Conservation (phyloP, 2,797 vertebrate genomes). For the Mus minutoides region DNA sequence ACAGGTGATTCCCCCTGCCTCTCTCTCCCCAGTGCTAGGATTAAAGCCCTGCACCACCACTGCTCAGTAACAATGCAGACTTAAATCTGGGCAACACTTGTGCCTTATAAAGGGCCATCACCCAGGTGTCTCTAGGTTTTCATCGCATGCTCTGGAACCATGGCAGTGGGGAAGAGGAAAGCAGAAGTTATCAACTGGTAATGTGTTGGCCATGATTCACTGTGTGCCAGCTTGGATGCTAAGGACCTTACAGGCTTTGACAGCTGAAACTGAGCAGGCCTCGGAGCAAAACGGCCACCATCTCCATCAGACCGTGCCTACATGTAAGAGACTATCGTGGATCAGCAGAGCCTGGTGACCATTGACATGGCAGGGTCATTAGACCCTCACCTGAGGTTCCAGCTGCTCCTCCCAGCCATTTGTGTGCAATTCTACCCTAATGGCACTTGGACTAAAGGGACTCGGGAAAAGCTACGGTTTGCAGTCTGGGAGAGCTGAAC, state of each 20-base stretch:
- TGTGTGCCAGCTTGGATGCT: not conserved
- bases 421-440: not conserved
- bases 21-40: not conserved
- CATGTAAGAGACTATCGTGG: not conserved
- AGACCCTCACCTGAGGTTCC: not conserved
- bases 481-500: not conserved
- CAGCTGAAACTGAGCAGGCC: not conserved
- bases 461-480: not conserved
- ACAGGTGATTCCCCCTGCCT: not conserved
- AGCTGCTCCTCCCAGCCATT: not conserved
- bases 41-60: not conserved
- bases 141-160: not conserved
- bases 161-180: not conserved
- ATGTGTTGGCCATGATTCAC: not conserved
- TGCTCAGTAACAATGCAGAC: not conserved
- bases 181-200: no score
- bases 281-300: not conserved
- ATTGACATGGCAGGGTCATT: not conserved
- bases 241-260: not conserved
- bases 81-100: not conserved
- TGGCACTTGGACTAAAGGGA: not conserved
- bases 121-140: not conserved
- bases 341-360: not conserved
- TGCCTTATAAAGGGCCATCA: not conserved
- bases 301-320: not conserved